These are phyloP conservation scores for Calliopsis andreniformis DNA, from an alignment of 1,140 invertebrate species.

Conservation along the genomic window DNA sequence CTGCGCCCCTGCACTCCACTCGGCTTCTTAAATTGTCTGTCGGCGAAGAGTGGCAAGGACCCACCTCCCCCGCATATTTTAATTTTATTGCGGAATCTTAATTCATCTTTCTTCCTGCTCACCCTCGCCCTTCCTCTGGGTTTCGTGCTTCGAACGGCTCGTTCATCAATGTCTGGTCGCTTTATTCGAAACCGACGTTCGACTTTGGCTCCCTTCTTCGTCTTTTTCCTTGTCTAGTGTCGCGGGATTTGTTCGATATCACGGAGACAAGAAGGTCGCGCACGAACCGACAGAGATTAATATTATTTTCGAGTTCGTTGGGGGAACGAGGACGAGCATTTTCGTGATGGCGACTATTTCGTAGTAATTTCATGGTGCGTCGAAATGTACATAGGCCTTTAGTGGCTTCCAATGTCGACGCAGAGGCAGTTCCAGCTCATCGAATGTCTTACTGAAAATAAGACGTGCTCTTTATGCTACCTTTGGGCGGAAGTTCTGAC, in stretches of 20 bases:
- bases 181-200: not conserved
- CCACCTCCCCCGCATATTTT: slow-evolving; percentile 26
- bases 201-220: not conserved
- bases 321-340: too few relatives aligned
- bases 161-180: slow-evolving; percentile 24
- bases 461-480: slow-evolving; percentile 30
- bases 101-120: slow-evolving; percentile 10
- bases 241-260: too few relatives aligned
- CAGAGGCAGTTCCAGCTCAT: slow-evolving; percentile 23
- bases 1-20: slow-evolving; percentile 18
- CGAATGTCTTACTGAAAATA: slow-evolving; percentile 39
- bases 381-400: too few relatives aligned
- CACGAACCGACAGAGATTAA: too few relatives aligned
- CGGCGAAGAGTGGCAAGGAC: not conserved
- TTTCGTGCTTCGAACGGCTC: not conserved
- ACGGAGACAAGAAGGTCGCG: too few relatives aligned
- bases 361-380: too few relatives aligned
- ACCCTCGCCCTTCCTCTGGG: not conserved
- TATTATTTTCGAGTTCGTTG: too few relatives aligned
- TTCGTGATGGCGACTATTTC: too few relatives aligned
- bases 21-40: not conserved
- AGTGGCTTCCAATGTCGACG: too few relatives aligned
- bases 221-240: not conserved
- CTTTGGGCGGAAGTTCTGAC: not conserved
- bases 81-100: slow-evolving; percentile 25